phyloP scores from a whole-genome alignment of 2,113 vertebrate genomes.

The Macroglossus sobrinus region DNA sequence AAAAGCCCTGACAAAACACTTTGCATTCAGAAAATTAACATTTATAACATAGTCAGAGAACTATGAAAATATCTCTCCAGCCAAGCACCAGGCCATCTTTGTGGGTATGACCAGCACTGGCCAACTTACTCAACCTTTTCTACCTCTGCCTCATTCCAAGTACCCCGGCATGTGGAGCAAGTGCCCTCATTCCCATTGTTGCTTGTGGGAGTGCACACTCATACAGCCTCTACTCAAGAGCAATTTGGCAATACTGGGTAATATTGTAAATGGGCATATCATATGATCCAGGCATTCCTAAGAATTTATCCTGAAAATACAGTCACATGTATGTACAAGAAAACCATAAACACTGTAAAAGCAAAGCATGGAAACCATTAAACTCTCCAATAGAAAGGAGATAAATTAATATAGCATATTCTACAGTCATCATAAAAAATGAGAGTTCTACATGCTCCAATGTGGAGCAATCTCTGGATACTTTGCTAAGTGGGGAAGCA shows the following conservation, averaged over 20 bases:
- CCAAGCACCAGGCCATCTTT: background rate
- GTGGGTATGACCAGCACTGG: background rate
- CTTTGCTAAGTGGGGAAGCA: accelerated
- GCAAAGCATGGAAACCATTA: background rate
- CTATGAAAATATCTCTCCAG: background rate
- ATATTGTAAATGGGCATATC: background rate
- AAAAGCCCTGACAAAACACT: conserved; percentile 11
- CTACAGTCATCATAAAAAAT: background rate
- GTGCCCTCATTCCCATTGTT: background rate
- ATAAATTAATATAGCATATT: background rate
- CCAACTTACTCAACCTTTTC: background rate
- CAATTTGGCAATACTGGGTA: background rate
- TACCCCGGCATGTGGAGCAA: accelerated
- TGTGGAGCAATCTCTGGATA: too few species aligned
- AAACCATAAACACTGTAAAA: background rate
- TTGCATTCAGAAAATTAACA: conserved; percentile 43
- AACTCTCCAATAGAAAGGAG: background rate
- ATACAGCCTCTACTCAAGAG: background rate
- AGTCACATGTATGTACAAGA: background rate
- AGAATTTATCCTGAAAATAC: background rate
- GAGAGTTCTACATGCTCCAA: background rate
- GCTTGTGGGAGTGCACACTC: background rate
- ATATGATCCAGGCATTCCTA: background rate
- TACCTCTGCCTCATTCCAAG: background rate
- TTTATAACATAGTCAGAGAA: background rate